Percentiles rank a stretch among this genome's conserved stretches.
Evolutionary conservation across 1,140 invertebrate species (phyloP).

Genomic region (Drosophila serrata): DNA sequence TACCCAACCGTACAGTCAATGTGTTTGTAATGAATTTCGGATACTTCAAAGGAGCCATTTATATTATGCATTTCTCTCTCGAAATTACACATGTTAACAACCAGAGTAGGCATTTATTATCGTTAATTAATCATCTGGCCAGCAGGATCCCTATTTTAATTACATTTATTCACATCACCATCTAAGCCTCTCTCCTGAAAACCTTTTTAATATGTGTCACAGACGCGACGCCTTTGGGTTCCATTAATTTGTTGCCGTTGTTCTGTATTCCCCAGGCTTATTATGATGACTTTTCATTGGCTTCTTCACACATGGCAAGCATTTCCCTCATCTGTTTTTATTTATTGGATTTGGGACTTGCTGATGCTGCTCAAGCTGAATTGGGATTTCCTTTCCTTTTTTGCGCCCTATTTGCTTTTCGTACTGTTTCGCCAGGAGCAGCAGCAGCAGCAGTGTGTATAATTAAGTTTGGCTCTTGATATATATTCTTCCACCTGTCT

Average conservation of each 20-base stretch:
- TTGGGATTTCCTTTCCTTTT: slow-evolving; percentile 59
- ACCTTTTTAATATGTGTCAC: slow-evolving; percentile 25
- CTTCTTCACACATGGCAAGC: slow-evolving; percentile 40
- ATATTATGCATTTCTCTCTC: slow-evolving; percentile 3
- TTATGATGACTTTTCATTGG: slow-evolving; percentile 69
- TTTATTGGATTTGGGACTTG: slow-evolving; percentile 83
- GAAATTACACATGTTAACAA: neutral
- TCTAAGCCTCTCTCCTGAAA: slow-evolving; percentile 23
- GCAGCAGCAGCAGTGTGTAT: slow-evolving; percentile 37
- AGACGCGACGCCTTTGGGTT: slow-evolving; percentile 5
- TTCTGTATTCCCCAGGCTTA: slow-evolving; percentile 62
- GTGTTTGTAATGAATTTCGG: slow-evolving; percentile 22
- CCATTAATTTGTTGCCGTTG: slow-evolving; percentile 46
- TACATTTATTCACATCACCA: slow-evolving; percentile 61
- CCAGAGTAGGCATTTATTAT: slow-evolving; percentile 15
- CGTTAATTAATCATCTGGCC: slow-evolving; percentile 65
- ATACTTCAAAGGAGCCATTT: slow-evolving; percentile 18
- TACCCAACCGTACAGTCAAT: slow-evolving; percentile 7
- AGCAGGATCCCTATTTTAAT: slow-evolving; percentile 56
- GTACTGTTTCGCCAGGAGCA: slow-evolving; percentile 32
- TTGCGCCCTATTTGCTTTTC: slow-evolving; percentile 24
- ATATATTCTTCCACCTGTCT: slow-evolving; percentile 54
- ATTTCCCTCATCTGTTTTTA: slow-evolving; percentile 52
- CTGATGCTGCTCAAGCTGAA: slow-evolving; percentile 70
- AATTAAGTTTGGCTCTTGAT: slow-evolving; percentile 73